phyloP scores from a whole-genome alignment of 1,140 invertebrate genomes.

The Zaprionus lachaisei region DNA sequence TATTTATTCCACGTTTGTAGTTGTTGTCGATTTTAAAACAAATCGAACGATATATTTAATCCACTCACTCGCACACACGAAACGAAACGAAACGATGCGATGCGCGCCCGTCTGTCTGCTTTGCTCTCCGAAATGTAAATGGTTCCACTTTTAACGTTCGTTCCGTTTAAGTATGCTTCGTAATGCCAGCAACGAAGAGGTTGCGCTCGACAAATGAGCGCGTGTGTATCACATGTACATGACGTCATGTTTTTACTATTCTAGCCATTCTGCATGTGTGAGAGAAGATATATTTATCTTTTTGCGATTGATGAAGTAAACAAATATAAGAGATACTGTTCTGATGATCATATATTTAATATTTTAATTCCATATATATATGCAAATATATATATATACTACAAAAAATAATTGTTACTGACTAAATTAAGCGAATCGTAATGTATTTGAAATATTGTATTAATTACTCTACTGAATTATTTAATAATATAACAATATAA shows the following conservation, averaged over 20 bases:
- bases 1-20: slow-evolving; percentile 47
- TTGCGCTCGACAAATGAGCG: slow-evolving; percentile 1
- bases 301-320: neutral
- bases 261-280: neutral
- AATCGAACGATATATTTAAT: slow-evolving; percentile 59
- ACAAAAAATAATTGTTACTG: too few relatives aligned
- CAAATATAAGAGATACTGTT: neutral
- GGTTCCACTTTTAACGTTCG: slow-evolving; percentile 35
- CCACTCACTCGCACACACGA: slow-evolving; percentile 46
- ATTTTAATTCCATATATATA: too few relatives aligned
- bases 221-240: neutral
- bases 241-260: slow-evolving; percentile 10
- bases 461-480: neutral
- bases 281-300: neutral
- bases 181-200: slow-evolving; percentile 3
- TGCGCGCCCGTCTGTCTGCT: slow-evolving; percentile 58
- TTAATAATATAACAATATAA: neutral
- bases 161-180: slow-evolving; percentile 41
- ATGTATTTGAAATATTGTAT: neutral
- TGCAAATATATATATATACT: too few relatives aligned
- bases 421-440: too few relatives aligned
- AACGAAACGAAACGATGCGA: slow-evolving; percentile 41
- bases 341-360: too few relatives aligned
- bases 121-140: slow-evolving; percentile 59
- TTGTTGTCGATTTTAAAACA: slow-evolving; percentile 73